phyloP scores from a whole-genome alignment of 35 echinoderm and acorn worm genomes.

The Antedon bifida region DNA sequence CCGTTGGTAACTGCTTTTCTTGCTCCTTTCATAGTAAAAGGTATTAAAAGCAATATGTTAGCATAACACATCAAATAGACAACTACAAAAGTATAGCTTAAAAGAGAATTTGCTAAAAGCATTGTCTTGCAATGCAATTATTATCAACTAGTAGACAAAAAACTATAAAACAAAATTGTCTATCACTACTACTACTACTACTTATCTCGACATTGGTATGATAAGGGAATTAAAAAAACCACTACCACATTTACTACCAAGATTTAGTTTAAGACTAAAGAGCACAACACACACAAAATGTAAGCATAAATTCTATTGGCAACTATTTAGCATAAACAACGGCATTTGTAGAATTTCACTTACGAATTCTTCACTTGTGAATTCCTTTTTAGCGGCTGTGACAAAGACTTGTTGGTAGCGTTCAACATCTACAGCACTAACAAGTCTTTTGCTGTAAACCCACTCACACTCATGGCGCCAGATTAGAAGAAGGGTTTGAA shows the following conservation, averaged over 20 bases:
- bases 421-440: constrained; percentile 76
- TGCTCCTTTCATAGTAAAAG: not conserved
- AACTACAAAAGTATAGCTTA: not conserved
- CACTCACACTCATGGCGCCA: constrained; percentile 97
- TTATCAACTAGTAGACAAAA: too few relatives aligned
- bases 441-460: constrained; percentile 70
- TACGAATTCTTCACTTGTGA: constrained; percentile 83
- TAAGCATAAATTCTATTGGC: too few relatives aligned
- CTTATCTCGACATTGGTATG: too few relatives aligned
- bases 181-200: too few relatives aligned
- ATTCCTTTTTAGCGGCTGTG: constrained; percentile 81
- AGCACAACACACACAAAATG: too few relatives aligned
- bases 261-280: too few relatives aligned
- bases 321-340: too few relatives aligned
- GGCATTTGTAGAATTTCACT: not conserved
- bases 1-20: not conserved
- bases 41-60: not conserved
- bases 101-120: too few relatives aligned
- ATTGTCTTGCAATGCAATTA: too few relatives aligned
- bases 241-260: too few relatives aligned
- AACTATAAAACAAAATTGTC: too few relatives aligned
- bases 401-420: constrained; percentile 71
- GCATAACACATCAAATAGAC: not conserved
- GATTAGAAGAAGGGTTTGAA: constrained; percentile 54
- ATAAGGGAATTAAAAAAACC: too few relatives aligned